phyloP scores from a whole-genome alignment of 53 echinoderm and acorn worm genomes.

The Paelopatides confundens region DNA sequence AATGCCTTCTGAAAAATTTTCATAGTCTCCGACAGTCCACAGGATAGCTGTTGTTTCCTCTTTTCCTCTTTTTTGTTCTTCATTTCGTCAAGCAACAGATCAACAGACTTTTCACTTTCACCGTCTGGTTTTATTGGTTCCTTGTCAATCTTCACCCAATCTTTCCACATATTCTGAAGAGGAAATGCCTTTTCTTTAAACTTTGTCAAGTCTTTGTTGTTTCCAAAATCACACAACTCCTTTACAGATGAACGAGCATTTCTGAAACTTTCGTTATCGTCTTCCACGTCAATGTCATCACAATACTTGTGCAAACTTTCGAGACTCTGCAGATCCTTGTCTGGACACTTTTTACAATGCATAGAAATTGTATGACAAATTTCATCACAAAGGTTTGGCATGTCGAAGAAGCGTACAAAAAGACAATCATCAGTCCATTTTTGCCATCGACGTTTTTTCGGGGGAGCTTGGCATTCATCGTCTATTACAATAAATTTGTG shows the following conservation, averaged over 20 bases:
- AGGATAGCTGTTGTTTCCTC: neutral
- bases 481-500: neutral
- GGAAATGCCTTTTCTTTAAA: neutral
- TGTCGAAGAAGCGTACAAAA: neutral
- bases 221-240: neutral
- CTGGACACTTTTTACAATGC: neutral
- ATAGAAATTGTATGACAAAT: neutral
- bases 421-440: neutral
- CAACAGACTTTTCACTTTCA: neutral
- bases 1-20: neutral
- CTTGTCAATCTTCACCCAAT: conserved; percentile 13
- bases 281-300: neutral
- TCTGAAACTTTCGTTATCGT: neutral
- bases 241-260: neutral
- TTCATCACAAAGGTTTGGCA: neutral
- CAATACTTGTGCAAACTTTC: neutral
- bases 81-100: neutral
- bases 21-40: neutral
- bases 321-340: neutral
- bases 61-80: neutral
- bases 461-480: neutral
- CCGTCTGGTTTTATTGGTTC: conserved; percentile 4
- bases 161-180: neutral
- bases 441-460: neutral
- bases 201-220: neutral